Percentiles rank a stretch among this genome's conserved stretches.
Conservation (phyloP, 2,888 invertebrate species). For the Cyclophora albipunctata region DNA sequence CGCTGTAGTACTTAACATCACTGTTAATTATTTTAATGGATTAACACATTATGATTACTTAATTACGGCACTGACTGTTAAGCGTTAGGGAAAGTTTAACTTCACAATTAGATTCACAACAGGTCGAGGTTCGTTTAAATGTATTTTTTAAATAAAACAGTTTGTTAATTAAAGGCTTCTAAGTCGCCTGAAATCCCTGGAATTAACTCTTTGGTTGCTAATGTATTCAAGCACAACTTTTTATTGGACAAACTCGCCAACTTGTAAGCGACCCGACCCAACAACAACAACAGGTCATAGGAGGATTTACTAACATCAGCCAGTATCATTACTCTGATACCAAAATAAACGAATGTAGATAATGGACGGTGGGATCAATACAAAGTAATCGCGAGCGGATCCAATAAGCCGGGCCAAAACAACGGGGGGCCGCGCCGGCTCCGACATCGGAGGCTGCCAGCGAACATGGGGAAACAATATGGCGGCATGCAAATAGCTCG, state of each 20-base stretch:
- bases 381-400: conserved; percentile 73
- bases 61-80: conserved; percentile 42
- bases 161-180: too few species aligned
- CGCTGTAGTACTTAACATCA: conserved; percentile 29
- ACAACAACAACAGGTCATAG: conserved; percentile 22
- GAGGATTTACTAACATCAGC: conserved; percentile 54
- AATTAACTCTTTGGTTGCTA: too few species aligned
- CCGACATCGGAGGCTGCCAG: conserved; percentile 50
- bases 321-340: conserved; percentile 64
- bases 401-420: conserved; percentile 72
- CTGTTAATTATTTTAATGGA: conserved; percentile 50
- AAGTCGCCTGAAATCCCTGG: too few species aligned
- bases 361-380: conserved; percentile 73
- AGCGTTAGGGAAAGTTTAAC: conserved; percentile 26
- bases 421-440: conserved; percentile 61
- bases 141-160: too few species aligned
- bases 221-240: too few species aligned
- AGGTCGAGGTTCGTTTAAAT: too few species aligned
- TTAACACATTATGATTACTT: conserved; percentile 46
- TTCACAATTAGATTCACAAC: too few species aligned
- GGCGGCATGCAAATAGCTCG: conserved; percentile 75
- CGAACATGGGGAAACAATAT: conserved; percentile 72
- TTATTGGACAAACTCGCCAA: too few species aligned
- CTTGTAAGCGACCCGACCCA: too few species aligned
- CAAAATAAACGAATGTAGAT: conserved; percentile 72